phyloP scores from a whole-genome alignment of 2,113 vertebrate genomes.

The Otocyon megalotis region DNA sequence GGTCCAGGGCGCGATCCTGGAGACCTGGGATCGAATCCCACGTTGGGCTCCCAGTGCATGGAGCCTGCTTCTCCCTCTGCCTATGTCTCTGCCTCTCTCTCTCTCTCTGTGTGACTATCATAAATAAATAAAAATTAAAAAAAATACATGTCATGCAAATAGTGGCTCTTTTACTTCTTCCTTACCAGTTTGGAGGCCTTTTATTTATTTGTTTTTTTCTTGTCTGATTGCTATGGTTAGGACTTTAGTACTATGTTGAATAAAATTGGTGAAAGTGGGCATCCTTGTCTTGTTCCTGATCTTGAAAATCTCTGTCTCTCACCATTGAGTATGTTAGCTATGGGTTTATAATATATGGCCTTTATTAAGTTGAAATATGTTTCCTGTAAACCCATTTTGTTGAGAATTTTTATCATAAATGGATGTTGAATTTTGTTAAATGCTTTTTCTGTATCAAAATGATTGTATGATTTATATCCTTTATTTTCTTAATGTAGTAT shows the following conservation, averaged over 20 bases:
- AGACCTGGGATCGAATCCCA: too few relatives aligned
- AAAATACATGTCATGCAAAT: not conserved
- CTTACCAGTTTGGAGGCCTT: not conserved
- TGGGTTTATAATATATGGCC: not conserved
- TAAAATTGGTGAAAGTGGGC: not conserved
- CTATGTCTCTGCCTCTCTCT: too few relatives aligned
- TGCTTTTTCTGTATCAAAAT: not conserved
- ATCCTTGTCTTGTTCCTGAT: not conserved
- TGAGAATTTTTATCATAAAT: not conserved
- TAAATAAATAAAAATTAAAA: too few relatives aligned
- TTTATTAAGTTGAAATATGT: not conserved
- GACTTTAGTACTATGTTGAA: not conserved
- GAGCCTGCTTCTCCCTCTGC: too few relatives aligned
- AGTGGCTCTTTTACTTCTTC: not conserved
- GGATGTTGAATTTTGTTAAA: too few relatives aligned
- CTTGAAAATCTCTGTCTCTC: not conserved
- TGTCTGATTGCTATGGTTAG: not conserved
- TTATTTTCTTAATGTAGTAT: not conserved
- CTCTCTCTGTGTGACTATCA: too few relatives aligned
- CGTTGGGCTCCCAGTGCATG: too few relatives aligned
- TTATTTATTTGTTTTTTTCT: not conserved
- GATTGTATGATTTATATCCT: not conserved
- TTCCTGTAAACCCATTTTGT: not conserved
- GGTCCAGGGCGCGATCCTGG: too few relatives aligned
- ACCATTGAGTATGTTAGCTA: not conserved